These are phyloP conservation scores for Autographa pulchrina DNA, from an alignment of 2,888 invertebrate species.

Conservation along the genomic window DNA sequence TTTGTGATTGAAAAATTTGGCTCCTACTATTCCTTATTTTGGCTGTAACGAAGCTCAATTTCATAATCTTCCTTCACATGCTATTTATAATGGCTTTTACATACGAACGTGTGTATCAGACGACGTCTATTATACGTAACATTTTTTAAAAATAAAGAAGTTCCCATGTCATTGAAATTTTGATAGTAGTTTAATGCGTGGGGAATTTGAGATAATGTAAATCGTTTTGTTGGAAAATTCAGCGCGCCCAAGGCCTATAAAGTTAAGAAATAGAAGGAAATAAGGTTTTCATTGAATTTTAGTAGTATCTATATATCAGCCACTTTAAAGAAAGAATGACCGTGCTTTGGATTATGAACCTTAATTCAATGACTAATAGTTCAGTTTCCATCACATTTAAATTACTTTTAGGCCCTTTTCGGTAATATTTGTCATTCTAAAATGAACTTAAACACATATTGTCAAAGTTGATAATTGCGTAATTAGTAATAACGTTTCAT, in stretches of 20 bases:
- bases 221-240: slow-evolving; percentile 31
- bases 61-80: slow-evolving; percentile 58
- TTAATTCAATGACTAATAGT: too few species aligned
- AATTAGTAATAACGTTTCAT: too few species aligned
- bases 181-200: slow-evolving; percentile 12
- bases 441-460: too few species aligned
- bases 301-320: too few species aligned
- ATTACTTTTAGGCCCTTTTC: too few species aligned
- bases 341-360: too few species aligned
- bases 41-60: slow-evolving; percentile 61
- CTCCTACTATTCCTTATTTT: slow-evolving; percentile 56
- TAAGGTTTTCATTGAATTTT: slow-evolving; percentile 32
- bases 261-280: slow-evolving; percentile 32
- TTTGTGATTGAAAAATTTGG: slow-evolving; percentile 36
- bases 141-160: slow-evolving; percentile 46
- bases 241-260: slow-evolving; percentile 48
- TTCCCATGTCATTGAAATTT: slow-evolving; percentile 58
- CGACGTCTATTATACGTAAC: slow-evolving; percentile 55
- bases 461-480: too few species aligned
- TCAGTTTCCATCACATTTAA: too few species aligned
- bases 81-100: slow-evolving; percentile 59
- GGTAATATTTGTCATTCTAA: too few species aligned
- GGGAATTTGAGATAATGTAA: slow-evolving; percentile 25
- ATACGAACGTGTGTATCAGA: slow-evolving; percentile 44
- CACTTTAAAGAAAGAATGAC: too few species aligned